Evolutionary conservation across 2,797 vertebrate species (phyloP).

Genomic region (Coregonus suidteri): DNA sequence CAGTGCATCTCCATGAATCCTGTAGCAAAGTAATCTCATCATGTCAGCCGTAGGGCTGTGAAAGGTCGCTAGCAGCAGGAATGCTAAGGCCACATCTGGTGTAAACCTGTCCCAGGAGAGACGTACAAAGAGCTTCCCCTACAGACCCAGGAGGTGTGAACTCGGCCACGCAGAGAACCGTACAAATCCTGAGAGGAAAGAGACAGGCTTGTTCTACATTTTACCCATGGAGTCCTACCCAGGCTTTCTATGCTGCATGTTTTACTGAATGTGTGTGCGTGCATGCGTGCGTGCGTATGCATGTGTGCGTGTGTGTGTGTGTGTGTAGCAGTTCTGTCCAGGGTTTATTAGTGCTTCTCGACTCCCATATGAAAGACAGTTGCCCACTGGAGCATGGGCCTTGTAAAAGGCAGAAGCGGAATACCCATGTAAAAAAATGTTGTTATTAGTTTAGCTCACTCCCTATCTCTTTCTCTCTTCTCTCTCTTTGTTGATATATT

Average conservation of each 20-base stretch:
- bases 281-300: background rate
- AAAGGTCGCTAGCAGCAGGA: background rate
- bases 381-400: constrained; percentile 48
- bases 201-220: constrained; percentile 55
- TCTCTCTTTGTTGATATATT: background rate
- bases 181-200: constrained; percentile 39
- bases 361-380: constrained; percentile 65
- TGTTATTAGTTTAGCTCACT: constrained; percentile 58
- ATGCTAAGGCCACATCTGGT: constrained; percentile 48
- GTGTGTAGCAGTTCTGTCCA: constrained; percentile 52
- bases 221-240: constrained; percentile 29
- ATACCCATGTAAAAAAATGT: constrained; percentile 43
- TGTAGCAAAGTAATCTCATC: background rate
- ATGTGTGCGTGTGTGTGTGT: background rate
- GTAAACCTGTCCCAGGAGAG: constrained; percentile 43
- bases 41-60: background rate
- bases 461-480: constrained; percentile 6
- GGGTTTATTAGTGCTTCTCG: constrained; percentile 65
- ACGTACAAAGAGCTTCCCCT: constrained; percentile 49
- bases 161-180: background rate
- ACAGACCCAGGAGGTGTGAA: constrained; percentile 46
- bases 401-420: constrained; percentile 57
- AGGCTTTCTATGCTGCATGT: constrained; percentile 36
- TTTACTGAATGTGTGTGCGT: constrained; percentile 57
- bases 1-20: background rate